phyloP scores from a whole-genome alignment of 1,140 invertebrate genomes.

The Trachelipus rathkii region DNA sequence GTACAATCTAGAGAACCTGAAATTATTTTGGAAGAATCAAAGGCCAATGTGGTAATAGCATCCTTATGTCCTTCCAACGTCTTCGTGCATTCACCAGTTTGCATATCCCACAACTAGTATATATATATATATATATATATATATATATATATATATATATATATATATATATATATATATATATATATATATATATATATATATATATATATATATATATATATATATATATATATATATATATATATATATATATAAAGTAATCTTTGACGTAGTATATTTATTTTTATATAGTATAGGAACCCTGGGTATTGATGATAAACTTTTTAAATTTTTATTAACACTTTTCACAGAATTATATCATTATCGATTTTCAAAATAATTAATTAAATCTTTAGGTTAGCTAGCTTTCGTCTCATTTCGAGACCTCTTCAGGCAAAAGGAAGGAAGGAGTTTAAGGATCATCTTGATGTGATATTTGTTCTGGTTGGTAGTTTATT shows the following conservation, averaged over 20 bases:
- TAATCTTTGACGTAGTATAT: no score
- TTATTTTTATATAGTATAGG: no score
- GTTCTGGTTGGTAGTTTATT: no score
- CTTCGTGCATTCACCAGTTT: slow-evolving; percentile 50
- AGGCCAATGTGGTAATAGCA: slow-evolving; percentile 56
- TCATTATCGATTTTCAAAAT: no score
- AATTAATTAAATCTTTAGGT: no score
- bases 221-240: slow-evolving; percentile 11
- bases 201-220: neutral
- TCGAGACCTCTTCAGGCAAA: no score
- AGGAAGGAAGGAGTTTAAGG: no score
- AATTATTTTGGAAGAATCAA: slow-evolving; percentile 54
- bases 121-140: slow-evolving; percentile 13
- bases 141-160: slow-evolving; percentile 1
- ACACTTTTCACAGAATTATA: no score
- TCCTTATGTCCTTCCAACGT: slow-evolving; percentile 55
- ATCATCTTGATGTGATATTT: no score
- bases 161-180: slow-evolving; percentile 7
- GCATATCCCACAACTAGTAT: slow-evolving; percentile 53
- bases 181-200: slow-evolving; percentile 1
- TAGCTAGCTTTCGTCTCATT: no score
- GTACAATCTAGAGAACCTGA: slow-evolving; percentile 56
- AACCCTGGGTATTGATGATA: no score
- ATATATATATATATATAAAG: slow-evolving; percentile 23
- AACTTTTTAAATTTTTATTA: no score